Evolutionary conservation across 2,797 vertebrate species (phyloP).

Genomic region (Phylloscopus collybita): DNA sequence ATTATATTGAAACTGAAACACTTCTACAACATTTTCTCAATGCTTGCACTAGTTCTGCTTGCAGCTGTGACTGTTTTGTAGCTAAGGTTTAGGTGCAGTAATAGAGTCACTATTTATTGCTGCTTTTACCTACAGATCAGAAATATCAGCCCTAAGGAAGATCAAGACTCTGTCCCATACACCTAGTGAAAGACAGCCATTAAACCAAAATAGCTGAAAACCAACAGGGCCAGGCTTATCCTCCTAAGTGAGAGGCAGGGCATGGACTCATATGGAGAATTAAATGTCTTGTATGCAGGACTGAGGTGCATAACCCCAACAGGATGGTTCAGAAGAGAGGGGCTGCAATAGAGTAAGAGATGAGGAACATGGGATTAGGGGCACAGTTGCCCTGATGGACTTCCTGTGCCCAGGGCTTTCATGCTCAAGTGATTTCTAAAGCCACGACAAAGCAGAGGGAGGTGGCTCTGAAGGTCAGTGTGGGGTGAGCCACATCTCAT

Average conservation of each 20-base stretch:
- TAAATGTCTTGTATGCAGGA: neutral
- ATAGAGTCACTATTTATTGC: neutral
- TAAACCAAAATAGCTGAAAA: neutral
- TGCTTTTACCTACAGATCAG: neutral
- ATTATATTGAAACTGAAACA: neutral
- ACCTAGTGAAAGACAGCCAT: neutral
- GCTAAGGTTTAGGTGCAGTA: neutral
- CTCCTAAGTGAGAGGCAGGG: neutral
- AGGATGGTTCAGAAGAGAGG: neutral
- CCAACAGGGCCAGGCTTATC: neutral
- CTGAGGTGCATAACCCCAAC: neutral
- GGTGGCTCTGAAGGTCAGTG: neutral
- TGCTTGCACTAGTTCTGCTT: neutral
- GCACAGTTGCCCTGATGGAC: neutral
- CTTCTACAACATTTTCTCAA: neutral
- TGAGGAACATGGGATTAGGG: neutral
- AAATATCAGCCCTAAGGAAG: neutral
- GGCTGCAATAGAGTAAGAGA: neutral
- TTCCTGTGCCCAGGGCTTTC: slow-evolving; percentile 17
- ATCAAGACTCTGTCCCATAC: neutral
- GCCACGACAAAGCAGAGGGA: slow-evolving; percentile 19
- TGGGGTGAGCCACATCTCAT: neutral
- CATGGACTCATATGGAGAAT: neutral
- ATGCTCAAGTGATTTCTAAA: slow-evolving; percentile 40
- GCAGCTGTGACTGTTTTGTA: neutral